These are phyloP conservation scores for Leptatherina wallacei DNA, from an alignment of 2,797 vertebrate genomes.

Conservation along the genomic window DNA sequence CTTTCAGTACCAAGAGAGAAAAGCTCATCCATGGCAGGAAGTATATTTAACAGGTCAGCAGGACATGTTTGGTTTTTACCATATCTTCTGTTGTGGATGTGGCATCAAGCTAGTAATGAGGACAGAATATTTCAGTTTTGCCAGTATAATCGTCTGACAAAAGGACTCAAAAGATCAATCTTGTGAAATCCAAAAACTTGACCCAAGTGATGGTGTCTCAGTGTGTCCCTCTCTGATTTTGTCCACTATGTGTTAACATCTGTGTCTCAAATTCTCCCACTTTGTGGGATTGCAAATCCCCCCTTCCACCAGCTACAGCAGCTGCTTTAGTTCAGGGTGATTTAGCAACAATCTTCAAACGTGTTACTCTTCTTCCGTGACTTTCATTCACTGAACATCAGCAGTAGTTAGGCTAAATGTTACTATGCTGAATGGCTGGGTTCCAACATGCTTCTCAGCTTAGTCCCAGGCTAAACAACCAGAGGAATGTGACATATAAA, in stretches of 20 bases:
- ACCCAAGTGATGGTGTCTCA: background rate
- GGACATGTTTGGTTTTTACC: background rate
- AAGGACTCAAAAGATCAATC: background rate
- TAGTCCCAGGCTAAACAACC: constrained; percentile 3
- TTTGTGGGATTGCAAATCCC: background rate
- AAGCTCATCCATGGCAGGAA: background rate
- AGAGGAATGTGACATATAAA: constrained; percentile 23
- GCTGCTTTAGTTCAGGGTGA: constrained; percentile 1
- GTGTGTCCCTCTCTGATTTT: background rate
- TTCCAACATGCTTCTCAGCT: constrained; percentile 27
- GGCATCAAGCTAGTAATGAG: background rate
- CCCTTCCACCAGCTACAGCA: constrained; percentile 4
- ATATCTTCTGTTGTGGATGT: too few relatives aligned
- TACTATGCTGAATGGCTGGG: constrained; percentile 2
- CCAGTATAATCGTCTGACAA: background rate
- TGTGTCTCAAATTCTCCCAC: background rate
- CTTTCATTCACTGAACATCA: constrained; percentile 20
- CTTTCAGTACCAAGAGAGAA: background rate
- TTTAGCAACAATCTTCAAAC: constrained; percentile 1
- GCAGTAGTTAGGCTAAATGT: constrained; percentile 1
- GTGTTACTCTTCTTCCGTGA: constrained; percentile 13
- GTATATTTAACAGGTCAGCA: background rate
- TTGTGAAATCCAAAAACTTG: background rate
- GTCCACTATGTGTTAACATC: background rate
- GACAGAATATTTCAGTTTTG: background rate